These are phyloP conservation scores for Petromus typicus DNA, from an alignment of 2,113 vertebrate species.

Conservation along the genomic window DNA sequence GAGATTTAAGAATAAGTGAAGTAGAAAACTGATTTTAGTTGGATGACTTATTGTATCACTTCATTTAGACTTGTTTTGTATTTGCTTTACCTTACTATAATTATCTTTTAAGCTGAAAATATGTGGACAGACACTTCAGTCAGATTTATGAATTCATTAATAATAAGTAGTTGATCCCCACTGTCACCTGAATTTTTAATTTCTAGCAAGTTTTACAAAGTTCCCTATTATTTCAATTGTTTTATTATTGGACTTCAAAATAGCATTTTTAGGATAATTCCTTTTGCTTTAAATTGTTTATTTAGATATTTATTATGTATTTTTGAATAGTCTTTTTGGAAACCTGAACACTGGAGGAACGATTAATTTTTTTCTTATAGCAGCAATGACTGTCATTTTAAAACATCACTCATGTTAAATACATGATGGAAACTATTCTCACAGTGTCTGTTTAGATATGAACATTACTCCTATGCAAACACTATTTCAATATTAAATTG, in stretches of 20 bases:
- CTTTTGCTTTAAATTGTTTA: conserved; percentile 9
- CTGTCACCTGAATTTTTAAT: background rate
- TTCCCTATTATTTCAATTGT: conserved; percentile 38
- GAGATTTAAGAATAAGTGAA: background rate
- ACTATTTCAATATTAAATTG: conserved; percentile 69
- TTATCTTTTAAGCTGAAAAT: conserved; percentile 20
- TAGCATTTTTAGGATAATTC: conserved; percentile 56
- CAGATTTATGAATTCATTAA: conserved; percentile 46
- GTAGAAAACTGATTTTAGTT: background rate
- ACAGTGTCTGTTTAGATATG: conserved; percentile 4
- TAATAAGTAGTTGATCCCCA: background rate
- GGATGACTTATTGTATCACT: background rate
- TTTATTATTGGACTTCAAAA: background rate
- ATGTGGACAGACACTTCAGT: background rate
- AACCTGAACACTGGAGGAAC: rapidly evolving
- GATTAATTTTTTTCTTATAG: background rate
- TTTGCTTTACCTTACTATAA: background rate
- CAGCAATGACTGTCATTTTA: conserved; percentile 11
- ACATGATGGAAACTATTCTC: background rate
- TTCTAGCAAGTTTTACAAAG: conserved; percentile 34
- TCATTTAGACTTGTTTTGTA: background rate
- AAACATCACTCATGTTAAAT: conserved; percentile 53
- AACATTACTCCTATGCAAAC: conserved; percentile 73
- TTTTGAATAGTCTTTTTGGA: conserved; percentile 34
- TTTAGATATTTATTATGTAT: conserved; percentile 9